Base-by-base conservation (phyloP, 2,113 vertebrate genomes). In the Hemicordylus capensis region DNA sequence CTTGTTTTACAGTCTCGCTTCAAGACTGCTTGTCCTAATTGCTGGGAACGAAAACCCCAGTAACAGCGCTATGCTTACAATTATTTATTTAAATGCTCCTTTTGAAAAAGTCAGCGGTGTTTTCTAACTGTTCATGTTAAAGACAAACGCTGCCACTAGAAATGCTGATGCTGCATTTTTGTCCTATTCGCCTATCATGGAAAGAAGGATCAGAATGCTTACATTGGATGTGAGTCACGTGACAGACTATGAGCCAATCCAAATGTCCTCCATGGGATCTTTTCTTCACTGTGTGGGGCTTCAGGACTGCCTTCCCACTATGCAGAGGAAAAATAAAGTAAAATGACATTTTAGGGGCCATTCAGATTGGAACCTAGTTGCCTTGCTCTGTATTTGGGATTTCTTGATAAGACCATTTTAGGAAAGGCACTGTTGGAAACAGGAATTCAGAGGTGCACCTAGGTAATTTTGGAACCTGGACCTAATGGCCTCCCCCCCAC, bases 1-100 rank as follows among this genome's bases (percentile, higher is more conserved):
- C 90, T 92, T 94, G 87, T 92, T 95, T 95, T 95, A 95, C 93
- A 94, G 74, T 92, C 91, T 91, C 67, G 85, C 93, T 95, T 94
- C 84, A 89, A 92, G 85, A 90, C 61, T 80, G 4, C 2, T 82
- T 67, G 56, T 86, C 83, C 37, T 67, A 90, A 87, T 73, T 81
- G 34, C 76, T 77, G 15, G 4, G 28, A 91, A 83, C 61, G 88
- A 79, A 90, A 91, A 83, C 69, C 80, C 83, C 89, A 78, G 74
- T 90, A 88, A 86, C 2, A 31, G 37, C 84, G 87, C 72, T 61
- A 28, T 80, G 67, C 67, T 90, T 84, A 76, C 72, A 28, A 17
- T 87, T 79, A 31, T 78, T 88, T 89, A 58, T 83, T 86, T 89
- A 48, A 80, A 26, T 69, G 12, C 87, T 84, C 4, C 66, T 54